phyloP scores from a whole-genome alignment of 2,113 vertebrate genomes.

The Manacus vitellinus region DNA sequence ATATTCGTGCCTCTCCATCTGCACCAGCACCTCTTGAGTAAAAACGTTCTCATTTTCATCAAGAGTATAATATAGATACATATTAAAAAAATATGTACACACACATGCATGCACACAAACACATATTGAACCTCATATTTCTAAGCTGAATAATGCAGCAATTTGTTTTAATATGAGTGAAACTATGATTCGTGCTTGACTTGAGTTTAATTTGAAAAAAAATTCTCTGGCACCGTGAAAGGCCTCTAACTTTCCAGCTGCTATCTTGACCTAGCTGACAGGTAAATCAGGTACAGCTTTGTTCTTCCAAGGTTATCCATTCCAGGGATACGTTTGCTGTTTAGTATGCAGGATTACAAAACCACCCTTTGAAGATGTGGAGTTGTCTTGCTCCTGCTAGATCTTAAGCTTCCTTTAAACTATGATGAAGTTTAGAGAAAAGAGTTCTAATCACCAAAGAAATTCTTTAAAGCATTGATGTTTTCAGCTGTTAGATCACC shows the following conservation, averaged over 20 bases:
- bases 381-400: constrained; percentile 26
- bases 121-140: background rate
- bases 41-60: background rate
- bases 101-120: background rate
- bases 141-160: background rate
- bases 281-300: constrained; percentile 6
- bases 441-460: constrained; percentile 64
- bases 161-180: background rate
- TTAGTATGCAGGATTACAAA: constrained; percentile 49
- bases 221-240: background rate
- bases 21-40: background rate
- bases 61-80: background rate
- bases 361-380: constrained; percentile 55
- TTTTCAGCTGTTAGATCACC: constrained; percentile 22
- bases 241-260: background rate
- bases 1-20: background rate
- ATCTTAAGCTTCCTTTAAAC: constrained; percentile 68
- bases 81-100: background rate
- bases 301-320: constrained; percentile 48
- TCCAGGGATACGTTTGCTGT: background rate
- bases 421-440: constrained; percentile 43
- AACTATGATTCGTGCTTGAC: background rate
- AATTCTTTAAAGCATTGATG: constrained; percentile 13
- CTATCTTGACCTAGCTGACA: constrained; percentile 19
- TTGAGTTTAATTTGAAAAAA: constrained; percentile 3